A percentile compares a stretch with the other conserved stretches of the same genome.
Conservation (phyloP, 2,888 invertebrate genomes). For the Falcaria lacertinaria region DNA sequence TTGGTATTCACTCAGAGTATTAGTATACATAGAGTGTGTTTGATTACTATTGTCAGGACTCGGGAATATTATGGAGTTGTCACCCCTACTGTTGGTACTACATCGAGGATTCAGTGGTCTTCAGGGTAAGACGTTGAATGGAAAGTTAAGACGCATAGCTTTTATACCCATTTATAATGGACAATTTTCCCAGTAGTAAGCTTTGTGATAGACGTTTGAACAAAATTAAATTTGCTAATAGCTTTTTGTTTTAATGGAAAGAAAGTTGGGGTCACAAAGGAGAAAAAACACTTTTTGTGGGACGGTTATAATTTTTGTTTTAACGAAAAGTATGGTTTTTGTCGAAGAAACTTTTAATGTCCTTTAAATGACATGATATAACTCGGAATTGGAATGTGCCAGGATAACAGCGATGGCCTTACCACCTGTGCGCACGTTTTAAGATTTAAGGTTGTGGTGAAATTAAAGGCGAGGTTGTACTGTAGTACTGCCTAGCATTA, state of each 20-base stretch:
- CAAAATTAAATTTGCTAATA: slow-evolving; percentile 20
- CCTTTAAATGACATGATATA: too few species aligned
- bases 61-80: neutral
- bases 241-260: slow-evolving; percentile 3
- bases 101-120: slow-evolving; percentile 12
- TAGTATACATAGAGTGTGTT: too few species aligned
- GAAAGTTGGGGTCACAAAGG: neutral
- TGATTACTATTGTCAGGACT: too few species aligned
- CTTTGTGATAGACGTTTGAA: slow-evolving; percentile 20
- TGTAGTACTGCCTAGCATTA: too few species aligned
- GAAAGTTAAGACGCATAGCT: slow-evolving; percentile 22
- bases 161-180: slow-evolving; percentile 23
- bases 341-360: too few species aligned
- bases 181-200: slow-evolving; percentile 26
- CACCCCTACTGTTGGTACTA: neutral
- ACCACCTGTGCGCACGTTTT: too few species aligned
- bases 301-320: neutral
- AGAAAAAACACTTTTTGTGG: neutral
- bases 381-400: too few species aligned
- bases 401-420: too few species aligned
- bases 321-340: too few species aligned
- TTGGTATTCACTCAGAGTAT: too few species aligned
- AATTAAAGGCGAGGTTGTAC: too few species aligned
- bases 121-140: slow-evolving; percentile 10
- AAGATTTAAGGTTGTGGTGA: too few species aligned